A percentile compares a stretch with the other conserved stretches of the same genome.
Evolutionary conservation across 2,797 vertebrate genomes (phyloP).

Genomic region (Atherinosoma microstoma): DNA sequence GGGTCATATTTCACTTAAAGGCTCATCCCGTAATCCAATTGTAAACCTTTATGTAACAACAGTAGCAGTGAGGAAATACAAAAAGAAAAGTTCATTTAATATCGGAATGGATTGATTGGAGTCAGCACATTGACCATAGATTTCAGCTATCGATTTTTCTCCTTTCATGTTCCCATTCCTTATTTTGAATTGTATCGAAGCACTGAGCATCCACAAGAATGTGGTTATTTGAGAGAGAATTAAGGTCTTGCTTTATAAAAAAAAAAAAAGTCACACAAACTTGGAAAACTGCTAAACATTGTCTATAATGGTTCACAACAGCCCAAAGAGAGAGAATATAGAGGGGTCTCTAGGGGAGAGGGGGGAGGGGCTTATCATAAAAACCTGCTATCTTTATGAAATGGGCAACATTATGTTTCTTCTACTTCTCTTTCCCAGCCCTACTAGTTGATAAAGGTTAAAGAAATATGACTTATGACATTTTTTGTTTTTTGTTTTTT

Average conservation of each 20-base stretch:
- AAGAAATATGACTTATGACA: no score
- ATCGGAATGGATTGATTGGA: constrained; percentile 23
- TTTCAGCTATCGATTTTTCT: constrained; percentile 19
- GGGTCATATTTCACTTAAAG: constrained; percentile 44
- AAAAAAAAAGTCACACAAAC: neutral
- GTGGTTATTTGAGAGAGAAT: no score
- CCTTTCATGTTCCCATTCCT: neutral
- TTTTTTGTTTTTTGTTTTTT: no score
- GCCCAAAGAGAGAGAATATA: no score
- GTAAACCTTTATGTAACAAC: constrained; percentile 12
- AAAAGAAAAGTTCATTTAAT: constrained; percentile 14
- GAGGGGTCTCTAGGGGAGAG: no score
- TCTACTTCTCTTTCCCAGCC: no score
- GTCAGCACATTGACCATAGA: constrained; percentile 1
- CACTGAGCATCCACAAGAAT: neutral
- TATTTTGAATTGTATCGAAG: neutral
- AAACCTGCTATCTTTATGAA: no score
- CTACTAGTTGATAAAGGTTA: no score
- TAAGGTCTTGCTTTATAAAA: neutral
- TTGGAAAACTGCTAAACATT: neutral
- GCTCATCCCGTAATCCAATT: constrained; percentile 32
- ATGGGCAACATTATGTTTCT: no score
- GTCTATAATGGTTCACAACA: no score
- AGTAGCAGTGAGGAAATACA: neutral
- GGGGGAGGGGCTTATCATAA: no score